Conservation (phyloP, 2,888 invertebrate species). For the Lottia gigantea region DNA sequence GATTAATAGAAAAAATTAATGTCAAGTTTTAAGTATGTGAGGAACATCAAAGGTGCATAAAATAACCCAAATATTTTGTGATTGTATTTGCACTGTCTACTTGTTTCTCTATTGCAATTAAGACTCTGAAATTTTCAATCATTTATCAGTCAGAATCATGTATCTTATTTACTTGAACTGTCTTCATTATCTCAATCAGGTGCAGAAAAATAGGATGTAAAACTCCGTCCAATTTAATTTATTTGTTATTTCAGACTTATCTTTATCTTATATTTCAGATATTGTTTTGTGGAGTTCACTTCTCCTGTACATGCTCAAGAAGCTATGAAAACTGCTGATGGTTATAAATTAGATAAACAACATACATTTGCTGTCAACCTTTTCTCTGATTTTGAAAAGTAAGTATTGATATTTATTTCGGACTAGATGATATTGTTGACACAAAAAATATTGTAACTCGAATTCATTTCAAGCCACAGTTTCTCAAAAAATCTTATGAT, state of each 20-base stretch:
- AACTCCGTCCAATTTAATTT: neutral
- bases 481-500: too few species aligned
- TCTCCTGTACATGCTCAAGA: constrained; percentile 86
- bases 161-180: too few species aligned
- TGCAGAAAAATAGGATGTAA: too few species aligned
- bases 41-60: too few species aligned
- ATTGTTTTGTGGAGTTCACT: constrained; percentile 91
- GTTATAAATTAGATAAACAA: constrained; percentile 93
- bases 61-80: too few species aligned
- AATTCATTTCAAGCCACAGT: too few species aligned
- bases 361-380: constrained; percentile 94
- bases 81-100: too few species aligned
- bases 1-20: too few species aligned
- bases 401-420: constrained; percentile 65
- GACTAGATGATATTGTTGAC: too few species aligned
- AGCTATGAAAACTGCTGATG: constrained; percentile 88
- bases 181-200: too few species aligned
- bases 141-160: neutral
- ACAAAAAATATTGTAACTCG: too few species aligned
- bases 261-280: constrained; percentile 73
- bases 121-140: neutral
- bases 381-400: constrained; percentile 95
- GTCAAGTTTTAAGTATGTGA: neutral
- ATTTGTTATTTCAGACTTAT: too few species aligned
- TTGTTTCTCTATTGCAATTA: neutral